Evolutionary conservation across 1,140 invertebrate species (phyloP).

Genomic region (Scaptomyza pallida): DNA sequence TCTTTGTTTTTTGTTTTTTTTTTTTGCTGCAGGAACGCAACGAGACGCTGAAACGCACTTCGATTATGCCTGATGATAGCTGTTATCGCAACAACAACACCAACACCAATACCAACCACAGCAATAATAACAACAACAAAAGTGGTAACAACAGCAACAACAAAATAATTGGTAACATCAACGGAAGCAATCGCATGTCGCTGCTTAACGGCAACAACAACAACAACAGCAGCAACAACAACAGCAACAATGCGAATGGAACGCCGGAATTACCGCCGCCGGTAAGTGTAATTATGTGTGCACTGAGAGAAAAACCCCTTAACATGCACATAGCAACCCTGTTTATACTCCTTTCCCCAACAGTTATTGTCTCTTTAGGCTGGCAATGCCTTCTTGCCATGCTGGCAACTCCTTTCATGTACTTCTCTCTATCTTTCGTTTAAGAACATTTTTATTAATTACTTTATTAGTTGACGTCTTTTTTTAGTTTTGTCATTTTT

Average conservation of each 20-base stretch:
- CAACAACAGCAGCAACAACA: conserved; percentile 8
- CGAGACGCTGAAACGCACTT: conserved; percentile 76
- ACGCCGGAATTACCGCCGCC: conserved; percentile 85
- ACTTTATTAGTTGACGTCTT: background rate
- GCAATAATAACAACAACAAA: conserved; percentile 23
- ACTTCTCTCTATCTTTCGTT: background rate
- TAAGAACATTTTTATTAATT: background rate
- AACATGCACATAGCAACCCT: too few species aligned
- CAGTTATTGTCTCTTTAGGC: background rate
- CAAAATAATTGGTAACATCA: conserved; percentile 36
- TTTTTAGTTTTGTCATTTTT: too few species aligned
- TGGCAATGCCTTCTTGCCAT: too few species aligned
- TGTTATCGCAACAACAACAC: conserved; percentile 70
- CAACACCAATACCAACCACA: conserved; percentile 26
- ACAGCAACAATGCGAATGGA: conserved; percentile 32
- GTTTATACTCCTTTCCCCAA: background rate
- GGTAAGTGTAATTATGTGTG: conserved; percentile 84
- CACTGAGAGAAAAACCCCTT: background rate
- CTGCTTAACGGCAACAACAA: conserved; percentile 50
- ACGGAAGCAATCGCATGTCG: conserved; percentile 54
- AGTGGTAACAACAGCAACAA: conserved; percentile 9
- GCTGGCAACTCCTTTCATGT: background rate
- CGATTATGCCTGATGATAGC: conserved; percentile 75
- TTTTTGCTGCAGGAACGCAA: conserved; percentile 53
- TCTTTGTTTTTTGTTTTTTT: background rate